Conservation (phyloP, 2,888 invertebrate species). For the Heliconius ismenius region DNA sequence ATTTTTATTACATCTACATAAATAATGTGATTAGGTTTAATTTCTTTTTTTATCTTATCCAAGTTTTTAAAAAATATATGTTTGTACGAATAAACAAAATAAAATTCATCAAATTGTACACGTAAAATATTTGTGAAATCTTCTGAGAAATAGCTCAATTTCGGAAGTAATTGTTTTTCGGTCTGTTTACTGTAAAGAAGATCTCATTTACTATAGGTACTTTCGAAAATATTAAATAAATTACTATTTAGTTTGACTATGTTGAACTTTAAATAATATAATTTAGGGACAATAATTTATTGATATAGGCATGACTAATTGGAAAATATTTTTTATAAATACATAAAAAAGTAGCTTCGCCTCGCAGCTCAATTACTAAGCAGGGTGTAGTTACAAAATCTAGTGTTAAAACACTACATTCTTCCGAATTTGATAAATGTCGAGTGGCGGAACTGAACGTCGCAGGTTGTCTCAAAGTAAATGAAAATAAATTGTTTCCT, state of each 20-base stretch:
- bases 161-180: conserved; percentile 10
- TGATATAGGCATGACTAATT: too few relatives aligned
- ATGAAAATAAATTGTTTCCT: too few relatives aligned
- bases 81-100: background rate
- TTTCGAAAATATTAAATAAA: conserved; percentile 7
- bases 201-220: background rate
- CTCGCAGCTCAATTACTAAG: too few relatives aligned
- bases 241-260: background rate
- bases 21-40: too few relatives aligned
- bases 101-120: background rate
- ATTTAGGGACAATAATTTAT: background rate
- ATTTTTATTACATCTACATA: background rate
- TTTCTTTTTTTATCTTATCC: background rate
- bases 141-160: conserved; percentile 9
- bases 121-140: background rate
- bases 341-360: too few relatives aligned
- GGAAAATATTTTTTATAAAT: too few relatives aligned
- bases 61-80: background rate
- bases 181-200: conserved; percentile 15
- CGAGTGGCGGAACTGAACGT: too few relatives aligned
- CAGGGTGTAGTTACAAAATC: too few relatives aligned
- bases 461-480: too few relatives aligned
- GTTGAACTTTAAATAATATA: too few relatives aligned
- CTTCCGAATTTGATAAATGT: too few relatives aligned
- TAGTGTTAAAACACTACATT: too few relatives aligned